Percentiles rank a stretch among this genome's conserved stretches.
These are phyloP conservation scores for Novumbra hubbsi DNA, from an alignment of 2,797 vertebrate species.

Conservation along the genomic window DNA sequence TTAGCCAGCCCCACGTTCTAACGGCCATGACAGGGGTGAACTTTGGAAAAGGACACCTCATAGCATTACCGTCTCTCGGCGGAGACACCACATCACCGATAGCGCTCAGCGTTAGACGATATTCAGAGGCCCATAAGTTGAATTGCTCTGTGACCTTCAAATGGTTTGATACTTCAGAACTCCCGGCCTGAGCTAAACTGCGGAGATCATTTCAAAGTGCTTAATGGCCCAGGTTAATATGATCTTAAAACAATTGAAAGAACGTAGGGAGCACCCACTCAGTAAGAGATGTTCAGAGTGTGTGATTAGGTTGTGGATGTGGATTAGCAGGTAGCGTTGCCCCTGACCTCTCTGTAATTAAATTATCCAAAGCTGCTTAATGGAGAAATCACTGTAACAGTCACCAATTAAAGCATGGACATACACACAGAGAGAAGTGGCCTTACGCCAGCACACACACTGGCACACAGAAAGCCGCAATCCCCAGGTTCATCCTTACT, in stretches of 20 bases:
- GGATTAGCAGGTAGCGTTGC: conserved; percentile 30
- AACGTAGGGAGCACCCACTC: background rate
- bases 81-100: too few relatives aligned
- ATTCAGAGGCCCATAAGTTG: background rate
- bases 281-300: background rate
- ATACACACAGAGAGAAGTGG: too few relatives aligned
- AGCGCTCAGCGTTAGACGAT: too few relatives aligned
- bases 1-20: background rate
- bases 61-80: background rate
- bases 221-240: too few relatives aligned
- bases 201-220: too few relatives aligned
- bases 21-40: background rate
- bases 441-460: too few relatives aligned
- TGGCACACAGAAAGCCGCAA: background rate
- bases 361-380: conserved; percentile 36
- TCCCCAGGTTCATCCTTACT: background rate
- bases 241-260: too few relatives aligned
- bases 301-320: conserved; percentile 12
- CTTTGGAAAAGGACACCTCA: background rate
- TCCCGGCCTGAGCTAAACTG: too few relatives aligned
- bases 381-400: conserved; percentile 20
- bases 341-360: conserved; percentile 31
- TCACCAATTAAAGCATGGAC: conserved; percentile 17
- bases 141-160: conserved; percentile 7
- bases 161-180: background rate